Evolutionary conservation across 2,888 invertebrate species (phyloP).

Genomic region (Amphipyra tragopoginis): DNA sequence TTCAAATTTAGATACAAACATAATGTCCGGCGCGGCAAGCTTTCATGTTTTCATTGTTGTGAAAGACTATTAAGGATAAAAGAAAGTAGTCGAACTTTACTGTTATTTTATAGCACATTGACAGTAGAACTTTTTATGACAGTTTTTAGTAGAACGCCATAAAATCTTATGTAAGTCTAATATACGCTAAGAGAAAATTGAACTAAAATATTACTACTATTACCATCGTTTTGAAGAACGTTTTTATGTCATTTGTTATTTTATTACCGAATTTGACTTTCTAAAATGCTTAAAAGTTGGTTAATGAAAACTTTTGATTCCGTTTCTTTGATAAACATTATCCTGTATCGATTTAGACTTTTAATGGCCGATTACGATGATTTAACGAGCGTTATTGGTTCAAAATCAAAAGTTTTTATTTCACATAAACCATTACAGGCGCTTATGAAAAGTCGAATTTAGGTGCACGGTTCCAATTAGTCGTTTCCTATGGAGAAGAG

Average conservation of each 20-base stretch:
- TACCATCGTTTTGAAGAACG: slow-evolving; percentile 20
- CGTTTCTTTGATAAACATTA: too few relatives aligned
- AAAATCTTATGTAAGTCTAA: slow-evolving; percentile 70
- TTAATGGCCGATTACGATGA: too few relatives aligned
- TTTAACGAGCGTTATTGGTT: too few relatives aligned
- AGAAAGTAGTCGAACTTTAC: slow-evolving; percentile 72
- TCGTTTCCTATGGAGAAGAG: too few relatives aligned
- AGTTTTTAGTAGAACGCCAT: slow-evolving; percentile 72
- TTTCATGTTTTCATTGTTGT: slow-evolving; percentile 64
- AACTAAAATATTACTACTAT: slow-evolving; percentile 46
- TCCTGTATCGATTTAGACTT: too few relatives aligned
- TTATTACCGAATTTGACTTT: slow-evolving; percentile 8
- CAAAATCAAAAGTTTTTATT: too few relatives aligned
- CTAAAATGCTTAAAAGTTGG: too few relatives aligned
- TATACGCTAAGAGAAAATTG: slow-evolving; percentile 64
- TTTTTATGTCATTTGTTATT: slow-evolving; percentile 29
- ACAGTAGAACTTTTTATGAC: slow-evolving; percentile 75
- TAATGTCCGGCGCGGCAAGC: slow-evolving; percentile 49
- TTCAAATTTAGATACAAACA: slow-evolving; percentile 58
- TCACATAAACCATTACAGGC: too few relatives aligned
- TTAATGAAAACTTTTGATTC: too few relatives aligned
- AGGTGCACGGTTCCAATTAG: too few relatives aligned
- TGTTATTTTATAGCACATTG: slow-evolving; percentile 76
- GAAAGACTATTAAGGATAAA: slow-evolving; percentile 69
- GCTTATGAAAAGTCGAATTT: too few relatives aligned